Percentiles rank a stretch among this genome's conserved stretches.
Conservation (phyloP, 2,113 vertebrate genomes). For the Tragelaphus strepsiceros region DNA sequence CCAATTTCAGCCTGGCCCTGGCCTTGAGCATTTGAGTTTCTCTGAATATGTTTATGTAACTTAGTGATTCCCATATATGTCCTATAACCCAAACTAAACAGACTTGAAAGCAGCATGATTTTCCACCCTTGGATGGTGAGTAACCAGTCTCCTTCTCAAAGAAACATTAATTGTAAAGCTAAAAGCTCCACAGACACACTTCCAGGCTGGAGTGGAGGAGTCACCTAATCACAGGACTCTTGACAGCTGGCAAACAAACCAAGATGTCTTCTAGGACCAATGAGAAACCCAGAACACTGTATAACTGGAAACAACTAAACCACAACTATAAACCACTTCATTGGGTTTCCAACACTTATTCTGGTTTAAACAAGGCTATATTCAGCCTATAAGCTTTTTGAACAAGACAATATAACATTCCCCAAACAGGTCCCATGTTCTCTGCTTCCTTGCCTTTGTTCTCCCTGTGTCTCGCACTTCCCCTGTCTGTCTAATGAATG, state of each 20-base stretch:
- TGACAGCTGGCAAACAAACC: background rate
- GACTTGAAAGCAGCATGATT: background rate
- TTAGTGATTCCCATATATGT: background rate
- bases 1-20: background rate
- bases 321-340: background rate
- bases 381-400: background rate
- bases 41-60: background rate
- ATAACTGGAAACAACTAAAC: conserved; percentile 29
- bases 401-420: background rate
- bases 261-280: background rate
- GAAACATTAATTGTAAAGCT: background rate
- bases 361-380: background rate
- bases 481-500: background rate
- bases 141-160: background rate
- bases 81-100: background rate
- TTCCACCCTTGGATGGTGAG: background rate
- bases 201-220: background rate
- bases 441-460: background rate
- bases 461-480: background rate
- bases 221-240: background rate
- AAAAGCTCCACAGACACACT: background rate
- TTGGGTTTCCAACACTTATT: conserved; percentile 14
- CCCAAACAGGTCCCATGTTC: background rate
- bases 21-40: background rate
- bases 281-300: background rate